Base-by-base conservation (phyloP, 1,140 invertebrate species). In the Ceratina calcarata region DNA sequence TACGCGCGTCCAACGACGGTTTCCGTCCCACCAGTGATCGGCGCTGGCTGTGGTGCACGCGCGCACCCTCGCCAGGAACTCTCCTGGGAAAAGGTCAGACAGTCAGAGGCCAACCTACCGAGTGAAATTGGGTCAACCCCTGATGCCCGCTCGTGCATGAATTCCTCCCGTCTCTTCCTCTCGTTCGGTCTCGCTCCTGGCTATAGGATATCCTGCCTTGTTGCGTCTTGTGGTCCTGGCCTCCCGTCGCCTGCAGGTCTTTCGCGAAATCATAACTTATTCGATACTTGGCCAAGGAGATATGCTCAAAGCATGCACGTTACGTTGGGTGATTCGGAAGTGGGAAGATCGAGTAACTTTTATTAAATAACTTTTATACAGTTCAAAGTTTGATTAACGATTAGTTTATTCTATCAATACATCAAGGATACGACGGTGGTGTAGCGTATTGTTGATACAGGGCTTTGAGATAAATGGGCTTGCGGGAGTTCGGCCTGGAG, bases 1-100 rank as follows among this genome's bases (percentile, higher is more conserved):
- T 68, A 45, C 69, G 74, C 57, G 68, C 57, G 32, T 60, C 18
- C 7, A 3, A 2, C 8, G 16, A 3, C 3, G 8, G 13, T 45
- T 51, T 64, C 27, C 16, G 51, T 65, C 68, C 20, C 60, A 57
- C 71, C 51, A 15, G 24, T 68, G 60, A 24, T 65, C 49, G 79
- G 37, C 37, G 37, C 69, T 58, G 65, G 58, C 68, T 62, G 24
- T 15, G 24, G 8, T 49, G 67, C 24, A 45, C 61, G 51, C 75
- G 61, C 78, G 74, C 62, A 71, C 76, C 66, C 58, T 84, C 24
- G 27, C 77, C 85, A 76, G 81, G 77, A 75, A 45, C 72, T 72
- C 70, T 85, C 83, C 86, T 81, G 85, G 86, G 87, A 70, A 88
- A 89, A 89, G 88, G 87, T 90, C 87, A 89, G 82, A 84, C 88